Evolutionary conservation across 2,113 vertebrate genomes (phyloP), one percentile per base, ranked within the genome.

Genomic region (Rhinoptilus africanus): DNA sequence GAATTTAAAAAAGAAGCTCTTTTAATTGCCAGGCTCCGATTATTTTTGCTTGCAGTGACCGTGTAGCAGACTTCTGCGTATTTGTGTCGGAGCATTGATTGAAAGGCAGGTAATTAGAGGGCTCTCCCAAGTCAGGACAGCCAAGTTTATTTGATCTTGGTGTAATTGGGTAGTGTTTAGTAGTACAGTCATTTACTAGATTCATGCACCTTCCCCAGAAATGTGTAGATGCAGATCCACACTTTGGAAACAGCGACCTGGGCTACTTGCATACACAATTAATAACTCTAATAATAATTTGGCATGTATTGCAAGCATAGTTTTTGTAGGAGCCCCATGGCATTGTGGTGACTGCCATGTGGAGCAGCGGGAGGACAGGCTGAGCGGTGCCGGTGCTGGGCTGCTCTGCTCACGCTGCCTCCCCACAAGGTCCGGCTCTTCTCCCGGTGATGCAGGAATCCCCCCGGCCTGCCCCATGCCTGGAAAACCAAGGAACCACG

Each of bases 61-160:
- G 27, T 2, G 4, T 66, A 75, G 92, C 69, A 85, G 64, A 79
- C 12, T 81, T 88, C 51, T 91, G 43, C 35, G 5, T 89, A 13
- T 92, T 91, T 60, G 62, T 92, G 57, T 87, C 83, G 62, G 75
- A 85, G 64, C 35, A 39, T 1, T 92, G 88, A 76, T 82, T 68
- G 91, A 85, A 93, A 77, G 66, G 14, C 64, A 48, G 86, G 62
- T 95, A 95, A 95, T 96, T 93, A 94, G 74, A 95, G 74, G 77
- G 41, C 62, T 95, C 66, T 93, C 71, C 86, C 64, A 66, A 48
- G 83, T 78, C 86, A 76, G 77, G 27, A 51, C 89, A 95, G 80
- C 77, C 86, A 68, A 54, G 57, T 93, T 82, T 85, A 76, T 93
- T 83, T 79, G 56, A 91, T 85, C 62, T 85, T 14, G 83, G 26